These are phyloP conservation scores for Coelopa pilipes DNA, from an alignment of 2,888 invertebrate species.

Conservation along the genomic window DNA sequence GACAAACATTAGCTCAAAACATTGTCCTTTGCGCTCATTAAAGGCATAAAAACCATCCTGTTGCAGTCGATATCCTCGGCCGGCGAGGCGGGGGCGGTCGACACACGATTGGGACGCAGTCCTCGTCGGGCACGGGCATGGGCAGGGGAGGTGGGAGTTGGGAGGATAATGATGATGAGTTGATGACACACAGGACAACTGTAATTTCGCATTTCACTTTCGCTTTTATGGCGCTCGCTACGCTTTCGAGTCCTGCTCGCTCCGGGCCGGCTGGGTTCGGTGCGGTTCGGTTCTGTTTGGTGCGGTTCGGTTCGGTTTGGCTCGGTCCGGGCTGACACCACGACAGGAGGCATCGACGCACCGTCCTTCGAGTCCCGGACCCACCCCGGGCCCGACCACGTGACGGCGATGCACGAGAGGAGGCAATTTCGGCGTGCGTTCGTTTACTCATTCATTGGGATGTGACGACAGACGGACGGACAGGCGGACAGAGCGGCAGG, in stretches of 20 bases:
- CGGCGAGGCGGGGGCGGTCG: not conserved
- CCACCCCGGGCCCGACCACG: constrained; percentile 17
- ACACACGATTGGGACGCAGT: not conserved
- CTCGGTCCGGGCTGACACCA: no score
- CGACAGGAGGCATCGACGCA: not conserved
- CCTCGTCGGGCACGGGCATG: not conserved
- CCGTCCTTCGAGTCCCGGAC: not conserved
- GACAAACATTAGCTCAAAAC: constrained; percentile 22
- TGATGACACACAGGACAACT: constrained; percentile 31
- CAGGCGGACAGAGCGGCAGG: not conserved
- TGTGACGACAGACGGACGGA: constrained; percentile 4
- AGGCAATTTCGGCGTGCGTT: constrained; percentile 27
- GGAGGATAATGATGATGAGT: constrained; percentile 30
- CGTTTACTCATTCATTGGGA: constrained; percentile 33
- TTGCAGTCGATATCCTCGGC: constrained; percentile 18
- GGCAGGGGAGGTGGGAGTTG: no score
- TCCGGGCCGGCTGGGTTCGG: not conserved
- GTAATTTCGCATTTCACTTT: constrained; percentile 33
- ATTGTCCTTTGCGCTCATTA: constrained; percentile 29
- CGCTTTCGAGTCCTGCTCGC: not conserved
- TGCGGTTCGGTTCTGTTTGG: no score
- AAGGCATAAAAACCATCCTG: constrained; percentile 31
- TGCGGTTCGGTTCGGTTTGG: no score
- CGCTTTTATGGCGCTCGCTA: constrained; percentile 19
- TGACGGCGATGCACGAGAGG: constrained; percentile 25